These are phyloP conservation scores for Candoia aspera DNA, from an alignment of 2,113 vertebrate species.

Conservation along the genomic window DNA sequence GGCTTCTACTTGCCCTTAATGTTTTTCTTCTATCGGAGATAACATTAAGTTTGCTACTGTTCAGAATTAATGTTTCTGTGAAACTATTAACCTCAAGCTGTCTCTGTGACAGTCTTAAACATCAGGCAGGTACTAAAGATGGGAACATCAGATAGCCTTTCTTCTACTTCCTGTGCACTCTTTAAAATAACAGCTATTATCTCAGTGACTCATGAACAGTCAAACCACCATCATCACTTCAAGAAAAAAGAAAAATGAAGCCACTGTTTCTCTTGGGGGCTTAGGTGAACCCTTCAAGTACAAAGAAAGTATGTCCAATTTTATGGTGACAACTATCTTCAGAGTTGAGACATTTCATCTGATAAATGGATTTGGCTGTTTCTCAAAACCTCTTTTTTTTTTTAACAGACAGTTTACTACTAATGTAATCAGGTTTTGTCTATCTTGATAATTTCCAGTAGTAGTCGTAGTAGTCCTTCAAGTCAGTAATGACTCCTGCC, in stretches of 20 bases:
- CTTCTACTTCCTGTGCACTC: slow-evolving; percentile 39
- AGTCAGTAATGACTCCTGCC: background rate
- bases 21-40: background rate
- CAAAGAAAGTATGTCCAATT: slow-evolving; percentile 35
- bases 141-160: slow-evolving; percentile 40
- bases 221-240: slow-evolving; percentile 35
- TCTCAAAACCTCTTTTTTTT: slow-evolving; percentile 44
- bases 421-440: slow-evolving; percentile 46
- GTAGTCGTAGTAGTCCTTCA: background rate
- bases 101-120: slow-evolving; percentile 44
- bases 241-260: slow-evolving; percentile 33
- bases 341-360: slow-evolving; percentile 42
- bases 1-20: background rate
- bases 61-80: background rate
- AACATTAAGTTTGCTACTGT: slow-evolving; percentile 16
- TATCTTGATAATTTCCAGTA: background rate
- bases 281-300: slow-evolving; percentile 50
- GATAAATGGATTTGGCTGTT: slow-evolving; percentile 52
- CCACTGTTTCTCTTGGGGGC: slow-evolving; percentile 52
- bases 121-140: slow-evolving; percentile 53
- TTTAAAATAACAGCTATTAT: slow-evolving; percentile 54
- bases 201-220: slow-evolving; percentile 60
- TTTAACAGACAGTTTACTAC: slow-evolving; percentile 26
- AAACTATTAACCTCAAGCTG: slow-evolving; percentile 29
- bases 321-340: slow-evolving; percentile 47